Evolutionary conservation across 2,113 vertebrate genomes (phyloP).

Genomic region (Sinosuthora webbiana): DNA sequence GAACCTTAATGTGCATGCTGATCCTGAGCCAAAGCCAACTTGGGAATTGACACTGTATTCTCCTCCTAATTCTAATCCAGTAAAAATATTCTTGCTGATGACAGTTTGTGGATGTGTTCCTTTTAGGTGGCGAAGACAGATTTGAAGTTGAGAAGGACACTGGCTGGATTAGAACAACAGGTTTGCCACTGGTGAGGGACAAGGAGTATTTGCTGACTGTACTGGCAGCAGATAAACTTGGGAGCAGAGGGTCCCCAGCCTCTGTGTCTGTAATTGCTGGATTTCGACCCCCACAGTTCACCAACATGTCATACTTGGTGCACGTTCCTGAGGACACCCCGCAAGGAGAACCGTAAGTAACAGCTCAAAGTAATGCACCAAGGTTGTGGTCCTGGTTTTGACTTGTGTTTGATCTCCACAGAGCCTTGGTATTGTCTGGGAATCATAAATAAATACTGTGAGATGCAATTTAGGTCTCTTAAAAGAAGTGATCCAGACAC

Average conservation of each 20-base stretch:
- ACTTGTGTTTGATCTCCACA: background rate
- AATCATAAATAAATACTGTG: background rate
- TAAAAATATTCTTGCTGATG: background rate
- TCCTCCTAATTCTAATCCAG: background rate
- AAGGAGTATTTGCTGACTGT: slow-evolving; percentile 84
- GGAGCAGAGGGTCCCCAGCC: slow-evolving; percentile 77
- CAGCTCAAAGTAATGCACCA: background rate
- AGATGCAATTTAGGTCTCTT: background rate
- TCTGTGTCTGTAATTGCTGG: slow-evolving; percentile 82
- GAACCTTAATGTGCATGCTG: background rate
- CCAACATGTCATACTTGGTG: slow-evolving; percentile 78
- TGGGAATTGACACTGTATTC: background rate
- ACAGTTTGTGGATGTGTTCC: background rate
- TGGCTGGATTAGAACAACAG: slow-evolving; percentile 82
- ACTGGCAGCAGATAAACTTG: slow-evolving; percentile 79
- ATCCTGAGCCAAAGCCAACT: background rate
- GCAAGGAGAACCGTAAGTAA: slow-evolving; percentile 81
- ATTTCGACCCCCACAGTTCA: slow-evolving; percentile 81
- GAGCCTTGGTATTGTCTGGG: background rate
- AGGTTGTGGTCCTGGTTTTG: background rate
- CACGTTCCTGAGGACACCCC: slow-evolving; percentile 79
- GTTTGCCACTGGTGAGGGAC: slow-evolving; percentile 79
- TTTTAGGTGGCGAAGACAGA: slow-evolving; percentile 83
- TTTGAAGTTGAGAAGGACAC: slow-evolving; percentile 85
- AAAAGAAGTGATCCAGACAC: background rate